phyloP scores from a whole-genome alignment of 2,888 invertebrate genomes.

The Bellardia bayeri region DNA sequence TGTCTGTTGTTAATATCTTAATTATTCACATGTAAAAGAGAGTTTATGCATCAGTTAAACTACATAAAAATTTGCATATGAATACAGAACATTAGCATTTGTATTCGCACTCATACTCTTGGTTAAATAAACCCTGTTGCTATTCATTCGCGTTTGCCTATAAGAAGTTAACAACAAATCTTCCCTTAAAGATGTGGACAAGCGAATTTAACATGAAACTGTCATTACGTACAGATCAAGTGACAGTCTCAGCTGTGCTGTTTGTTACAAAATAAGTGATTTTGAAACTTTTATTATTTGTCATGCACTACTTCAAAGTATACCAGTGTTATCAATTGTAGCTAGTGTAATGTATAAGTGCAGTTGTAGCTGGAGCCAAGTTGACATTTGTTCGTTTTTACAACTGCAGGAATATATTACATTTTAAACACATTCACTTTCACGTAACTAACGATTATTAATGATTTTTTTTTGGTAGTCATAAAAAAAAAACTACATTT shows the following conservation, averaged over 20 bases:
- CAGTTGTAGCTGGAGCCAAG: no score
- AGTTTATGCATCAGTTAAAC: constrained; percentile 54
- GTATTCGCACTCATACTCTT: background rate
- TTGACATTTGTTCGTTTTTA: background rate
- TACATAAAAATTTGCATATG: constrained; percentile 57
- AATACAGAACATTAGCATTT: constrained; percentile 29
- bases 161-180: no score
- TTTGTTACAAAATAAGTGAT: no score
- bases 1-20: constrained; percentile 41
- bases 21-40: constrained; percentile 55
- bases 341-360: no score
- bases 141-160: no score
- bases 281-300: no score
- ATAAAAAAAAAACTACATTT: background rate
- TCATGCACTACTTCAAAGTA: no score
- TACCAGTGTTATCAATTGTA: no score
- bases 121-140: background rate
- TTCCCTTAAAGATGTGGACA: no score
- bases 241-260: no score
- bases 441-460: constrained; percentile 4
- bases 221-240: no score
- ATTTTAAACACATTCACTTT: background rate
- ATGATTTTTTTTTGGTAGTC: background rate
- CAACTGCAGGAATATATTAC: background rate
- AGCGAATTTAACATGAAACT: no score